phyloP scores from a whole-genome alignment of 2,113 vertebrate genomes.

The Tyrannus savana region DNA sequence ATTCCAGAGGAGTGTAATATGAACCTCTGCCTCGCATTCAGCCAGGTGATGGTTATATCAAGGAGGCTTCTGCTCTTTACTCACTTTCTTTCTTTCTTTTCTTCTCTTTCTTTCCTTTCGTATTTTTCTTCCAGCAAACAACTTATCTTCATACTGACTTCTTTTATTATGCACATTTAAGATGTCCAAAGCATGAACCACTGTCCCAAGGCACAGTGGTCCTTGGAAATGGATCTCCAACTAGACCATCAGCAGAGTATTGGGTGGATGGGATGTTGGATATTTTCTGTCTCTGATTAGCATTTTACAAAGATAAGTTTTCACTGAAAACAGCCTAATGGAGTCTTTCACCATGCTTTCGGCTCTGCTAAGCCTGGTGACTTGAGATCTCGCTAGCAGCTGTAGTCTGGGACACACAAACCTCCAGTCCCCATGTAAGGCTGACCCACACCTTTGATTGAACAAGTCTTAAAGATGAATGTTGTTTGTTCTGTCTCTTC shows the following conservation, averaged over 20 bases:
- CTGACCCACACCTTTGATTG: neutral
- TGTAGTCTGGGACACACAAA: neutral
- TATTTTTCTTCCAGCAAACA: neutral
- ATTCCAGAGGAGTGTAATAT: slow-evolving; percentile 29
- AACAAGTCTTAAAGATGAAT: neutral
- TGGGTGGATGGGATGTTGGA: neutral
- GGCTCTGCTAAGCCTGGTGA: neutral
- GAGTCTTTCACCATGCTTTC: neutral
- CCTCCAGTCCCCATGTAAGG: rapidly evolving
- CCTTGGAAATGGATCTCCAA: neutral
- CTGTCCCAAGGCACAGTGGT: neutral
- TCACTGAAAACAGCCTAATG: neutral
- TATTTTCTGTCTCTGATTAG: neutral
- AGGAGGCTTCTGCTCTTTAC: neutral
- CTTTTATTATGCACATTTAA: neutral
- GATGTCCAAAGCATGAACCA: neutral
- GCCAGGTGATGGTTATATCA: neutral
- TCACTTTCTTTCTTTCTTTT: neutral
- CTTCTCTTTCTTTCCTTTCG: neutral
- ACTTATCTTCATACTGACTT: neutral
- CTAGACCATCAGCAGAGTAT: neutral
- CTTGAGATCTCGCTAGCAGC: neutral
- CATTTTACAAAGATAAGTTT: neutral
- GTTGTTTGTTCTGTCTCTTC: neutral
- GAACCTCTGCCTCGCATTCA: slow-evolving; percentile 15